Base-by-base conservation (phyloP, 2,888 invertebrate species). In the Folsomia candida region DNA sequence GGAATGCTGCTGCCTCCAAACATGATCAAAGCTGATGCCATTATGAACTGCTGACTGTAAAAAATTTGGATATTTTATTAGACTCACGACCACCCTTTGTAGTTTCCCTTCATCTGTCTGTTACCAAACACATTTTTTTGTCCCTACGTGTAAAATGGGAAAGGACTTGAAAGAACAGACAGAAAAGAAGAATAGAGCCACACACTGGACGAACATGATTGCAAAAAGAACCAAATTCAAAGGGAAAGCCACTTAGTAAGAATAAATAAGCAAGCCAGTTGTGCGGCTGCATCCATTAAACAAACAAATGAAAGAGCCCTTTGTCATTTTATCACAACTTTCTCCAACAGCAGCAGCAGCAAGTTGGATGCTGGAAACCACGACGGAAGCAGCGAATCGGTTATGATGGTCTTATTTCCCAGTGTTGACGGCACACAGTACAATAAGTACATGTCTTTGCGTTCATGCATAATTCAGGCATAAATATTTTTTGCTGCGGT, bases 401-500 rank as follows among this genome's bases (percentile, higher is more conserved):
- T 54, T 4, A 54, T 20, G 22, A 20, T 54, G 54, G 54, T 54
- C 22, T 37, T 14, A 9, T 14, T 54, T 54, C 54, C 22, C 6
- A 54, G 22, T 22, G 22, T n/a, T n/a, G n/a, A n/a, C n/a, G n/a
- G n/a, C n/a, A n/a, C n/a, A n/a, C n/a, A n/a, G n/a, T n/a, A n/a
- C n/a, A n/a, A n/a, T n/a, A n/a, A n/a, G n/a, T n/a, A n/a, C n/a
- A n/a, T 20, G 54, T 18, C 4, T 14, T n/a, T 54, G 20, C n/a
- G 54, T 54, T 54, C 54, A 54, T 54, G 54, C 54, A 54, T 54
- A 54, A 54, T 54, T 54, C 54, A 54, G 54, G 54, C n/a, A 54
- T 54, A 54, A 54, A 54, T 54, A 54, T 54, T 54, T 54, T 54
- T 22, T 54, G n/a, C n/a, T n/a, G 54, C 22, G 54, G 54, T 54